Conservation (phyloP, 35 echinoderm and acorn worm species). For the Ptychodera flava region DNA sequence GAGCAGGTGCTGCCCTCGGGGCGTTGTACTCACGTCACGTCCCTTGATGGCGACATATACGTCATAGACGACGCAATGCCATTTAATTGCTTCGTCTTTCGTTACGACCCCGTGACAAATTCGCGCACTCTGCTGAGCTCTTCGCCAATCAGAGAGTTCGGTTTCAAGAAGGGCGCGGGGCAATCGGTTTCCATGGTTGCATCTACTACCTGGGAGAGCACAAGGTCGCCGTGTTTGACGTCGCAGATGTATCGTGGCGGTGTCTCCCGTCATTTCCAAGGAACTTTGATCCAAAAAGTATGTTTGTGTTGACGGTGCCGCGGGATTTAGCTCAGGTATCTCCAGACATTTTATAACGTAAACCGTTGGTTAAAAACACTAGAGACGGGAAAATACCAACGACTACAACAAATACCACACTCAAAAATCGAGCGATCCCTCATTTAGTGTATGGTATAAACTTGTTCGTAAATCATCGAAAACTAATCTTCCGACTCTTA, state of each 20-base stretch:
- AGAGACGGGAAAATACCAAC: no score
- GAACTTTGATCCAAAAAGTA: neutral
- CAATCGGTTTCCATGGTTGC: neutral
- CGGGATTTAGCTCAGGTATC: neutral
- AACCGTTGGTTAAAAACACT: no score
- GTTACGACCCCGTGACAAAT: neutral
- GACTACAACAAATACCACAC: no score
- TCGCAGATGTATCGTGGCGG: neutral
- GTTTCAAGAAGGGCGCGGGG: neutral
- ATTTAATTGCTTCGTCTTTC: neutral
- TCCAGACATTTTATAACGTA: no score
- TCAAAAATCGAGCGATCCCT: no score
- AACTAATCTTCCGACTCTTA: no score
- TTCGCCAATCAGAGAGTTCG: neutral
- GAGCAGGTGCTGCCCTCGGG: neutral
- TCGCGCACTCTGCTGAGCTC: neutral
- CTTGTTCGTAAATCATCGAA: no score
- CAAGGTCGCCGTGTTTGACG: neutral
- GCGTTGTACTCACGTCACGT: neutral
- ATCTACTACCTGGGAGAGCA: neutral
- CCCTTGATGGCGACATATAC: neutral
- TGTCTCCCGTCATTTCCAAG: neutral
- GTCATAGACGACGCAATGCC: neutral
- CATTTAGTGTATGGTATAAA: no score
- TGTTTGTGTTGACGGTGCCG: neutral